Base-by-base conservation (phyloP, 1,140 invertebrate genomes). In the Drosophila fuyamai region DNA sequence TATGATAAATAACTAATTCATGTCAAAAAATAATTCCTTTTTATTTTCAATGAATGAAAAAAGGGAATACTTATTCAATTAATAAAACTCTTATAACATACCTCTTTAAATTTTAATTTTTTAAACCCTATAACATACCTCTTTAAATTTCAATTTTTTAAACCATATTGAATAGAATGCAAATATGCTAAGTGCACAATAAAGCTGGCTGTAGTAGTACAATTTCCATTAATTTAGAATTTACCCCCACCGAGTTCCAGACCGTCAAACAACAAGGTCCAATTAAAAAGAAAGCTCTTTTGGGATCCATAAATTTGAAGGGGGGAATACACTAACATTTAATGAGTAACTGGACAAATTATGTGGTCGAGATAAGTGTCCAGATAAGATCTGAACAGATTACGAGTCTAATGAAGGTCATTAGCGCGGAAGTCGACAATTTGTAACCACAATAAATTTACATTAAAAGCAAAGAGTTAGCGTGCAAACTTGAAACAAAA, bases 351-450 rank as follows among this genome's bases (percentile, higher is more conserved):
- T 57, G 8, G 18, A 38, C 65, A 57, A 66, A 66, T 66, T 66
- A 51, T 32, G 32, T 66, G 47, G 61, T 29, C 40, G 27, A 38
- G 35, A 57, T 70, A 71, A 70, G 48, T 50, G 35, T n/a, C 10
- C 9, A 57, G 63, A 67, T 68, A 68, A 54, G 47, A 53, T 67
- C 62, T 66, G 51, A 43, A 16, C 61, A 43, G 62, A 68, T 68
- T 68, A 53, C 38, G 29, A 44, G 29, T 29, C 47, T 32, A 27
- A 50, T 67, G 27, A 63, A 67, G 63, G 63, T 63, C 58, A 48
- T 63, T 9, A 27, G 14, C 29, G 56, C 38, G 38, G 16, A 23
- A 43, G 55, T 59, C 35, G 54, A 35, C 40, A 43, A 55, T 32
- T 14, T 32, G 38, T 32, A 57, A 59, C 14, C 16, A 62, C 53